Percentiles rank a stretch among this genome's conserved stretches.
Evolutionary conservation across 2,797 vertebrate species (phyloP).

Genomic region (Sebastes vulpes): DNA sequence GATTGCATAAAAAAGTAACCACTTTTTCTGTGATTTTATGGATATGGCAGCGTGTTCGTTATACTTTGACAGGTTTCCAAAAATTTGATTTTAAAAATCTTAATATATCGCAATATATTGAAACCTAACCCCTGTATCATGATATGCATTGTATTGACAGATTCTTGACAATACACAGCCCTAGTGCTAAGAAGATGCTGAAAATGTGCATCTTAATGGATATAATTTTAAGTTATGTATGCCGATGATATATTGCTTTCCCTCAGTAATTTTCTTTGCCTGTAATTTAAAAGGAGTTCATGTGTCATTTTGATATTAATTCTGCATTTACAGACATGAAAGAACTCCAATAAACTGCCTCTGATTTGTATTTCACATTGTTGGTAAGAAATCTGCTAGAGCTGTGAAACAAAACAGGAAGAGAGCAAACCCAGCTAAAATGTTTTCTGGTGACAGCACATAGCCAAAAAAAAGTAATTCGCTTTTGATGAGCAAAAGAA

Average conservation of each 20-base stretch:
- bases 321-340: no score
- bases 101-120: no score
- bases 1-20: no score
- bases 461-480: neutral
- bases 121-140: no score
- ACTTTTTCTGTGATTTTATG: no score
- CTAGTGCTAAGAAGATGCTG: neutral
- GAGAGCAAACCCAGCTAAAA: neutral
- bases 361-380: neutral
- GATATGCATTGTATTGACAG: no score
- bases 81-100: no score
- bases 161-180: no score
- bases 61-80: no score
- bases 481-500: neutral
- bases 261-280: neutral
- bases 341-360: neutral
- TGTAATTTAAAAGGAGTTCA: neutral
- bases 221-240: neutral
- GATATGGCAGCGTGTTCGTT: no score
- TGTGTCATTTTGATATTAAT: neutral
- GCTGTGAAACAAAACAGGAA: neutral
- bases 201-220: neutral
- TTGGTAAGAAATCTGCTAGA: neutral
- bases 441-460: neutral
- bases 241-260: neutral